Conservation (phyloP, 2,797 vertebrate genomes). For the Phaenicophaeus curvirostris region DNA sequence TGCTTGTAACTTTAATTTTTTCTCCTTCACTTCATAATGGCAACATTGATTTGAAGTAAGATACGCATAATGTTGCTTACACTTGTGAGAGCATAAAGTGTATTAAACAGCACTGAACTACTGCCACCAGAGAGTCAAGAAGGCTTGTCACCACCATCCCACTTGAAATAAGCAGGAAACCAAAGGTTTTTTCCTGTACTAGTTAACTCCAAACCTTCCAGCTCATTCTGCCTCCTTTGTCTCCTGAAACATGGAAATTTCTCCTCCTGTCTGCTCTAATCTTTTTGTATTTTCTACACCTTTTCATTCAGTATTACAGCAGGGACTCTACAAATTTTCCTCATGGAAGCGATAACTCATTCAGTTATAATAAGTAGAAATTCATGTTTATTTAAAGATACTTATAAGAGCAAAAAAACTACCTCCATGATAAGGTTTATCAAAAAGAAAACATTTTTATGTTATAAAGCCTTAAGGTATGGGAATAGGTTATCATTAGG, state of each 20-base stretch:
- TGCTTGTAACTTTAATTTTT: background rate
- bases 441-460: conserved; percentile 43
- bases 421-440: background rate
- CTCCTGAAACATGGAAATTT: background rate
- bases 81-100: background rate
- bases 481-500: conserved; percentile 37
- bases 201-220: background rate
- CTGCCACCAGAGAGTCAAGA: background rate
- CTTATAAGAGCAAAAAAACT: background rate
- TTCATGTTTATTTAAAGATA: conserved; percentile 38
- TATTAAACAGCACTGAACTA: background rate
- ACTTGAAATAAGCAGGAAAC: background rate
- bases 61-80: background rate
- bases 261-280: background rate
- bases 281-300: background rate
- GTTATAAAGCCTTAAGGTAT: background rate
- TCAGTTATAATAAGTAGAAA: conserved; percentile 19
- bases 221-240: background rate
- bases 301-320: background rate
- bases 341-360: background rate
- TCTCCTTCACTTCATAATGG: background rate
- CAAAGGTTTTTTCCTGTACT: background rate
- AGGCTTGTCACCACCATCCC: background rate
- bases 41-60: background rate
- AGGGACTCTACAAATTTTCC: background rate